Base-by-base conservation (phyloP, 2,888 invertebrate genomes). In the Chesias legatella region DNA sequence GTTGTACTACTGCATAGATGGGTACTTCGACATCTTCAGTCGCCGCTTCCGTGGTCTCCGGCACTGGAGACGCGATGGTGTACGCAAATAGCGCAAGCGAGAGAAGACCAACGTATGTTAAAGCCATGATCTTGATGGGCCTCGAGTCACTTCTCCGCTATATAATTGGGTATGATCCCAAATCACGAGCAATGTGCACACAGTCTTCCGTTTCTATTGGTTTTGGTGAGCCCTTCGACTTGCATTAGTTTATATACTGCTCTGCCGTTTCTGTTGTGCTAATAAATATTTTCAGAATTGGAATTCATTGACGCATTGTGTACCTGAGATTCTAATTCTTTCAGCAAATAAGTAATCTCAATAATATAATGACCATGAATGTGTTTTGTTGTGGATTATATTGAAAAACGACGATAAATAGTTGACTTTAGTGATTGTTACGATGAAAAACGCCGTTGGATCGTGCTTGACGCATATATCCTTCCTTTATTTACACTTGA, bases 341-440 rank as follows among this genome's bases (percentile, higher is more conserved):
- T 56, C 43, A 56, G 63, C 58, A 73, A 81, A 85, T 77, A 73
- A 81, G 84, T 77, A 79, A 62, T 68, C 66, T 77, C 82, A 81
- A 85, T 80, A 82, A 71, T 74, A 75, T 75, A 72, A 75, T 74
- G 84, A 60, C 86, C 83, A 67, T 86, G 86, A 79, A 68, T 74
- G 53, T 69, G 62, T 62, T 70, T 74, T 79, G 73, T 73, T 76
- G 58, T 66, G 62, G 58, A 65, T 61, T 70, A 62, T 63, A 57
- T 63, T 65, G 64, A 65, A 69, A 67, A 66, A 48, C 48, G 56
- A 59, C 67, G 63, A 67, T 51, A 61, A 65, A 64, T 56, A 58
- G 63, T 68, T 65, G 66, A 58, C 53, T 50, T 56, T 53, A 52
- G 46, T 58, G 40, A 56, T 67, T 56, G 38, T 53, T 37, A 47